Conservation (phyloP, 92 coral and sea anemone species). For the Umimayanthus kanabou region DNA sequence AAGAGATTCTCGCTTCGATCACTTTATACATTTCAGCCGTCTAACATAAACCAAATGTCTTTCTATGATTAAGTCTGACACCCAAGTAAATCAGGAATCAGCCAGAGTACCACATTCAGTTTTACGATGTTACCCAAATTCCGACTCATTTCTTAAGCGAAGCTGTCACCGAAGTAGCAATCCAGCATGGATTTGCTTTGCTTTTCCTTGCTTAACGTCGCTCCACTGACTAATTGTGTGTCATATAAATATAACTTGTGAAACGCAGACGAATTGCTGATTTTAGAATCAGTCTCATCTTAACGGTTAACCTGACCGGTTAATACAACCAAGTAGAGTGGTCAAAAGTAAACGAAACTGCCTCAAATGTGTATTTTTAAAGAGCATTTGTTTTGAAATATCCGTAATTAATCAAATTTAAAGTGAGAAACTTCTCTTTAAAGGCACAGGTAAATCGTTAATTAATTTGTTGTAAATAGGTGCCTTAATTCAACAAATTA, state of each 20-base stretch:
- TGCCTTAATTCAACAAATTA: not conserved
- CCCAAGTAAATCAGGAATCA: not conserved
- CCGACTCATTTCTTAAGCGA: not conserved
- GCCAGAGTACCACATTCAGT: not conserved
- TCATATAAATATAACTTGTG: too few relatives aligned
- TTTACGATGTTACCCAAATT: too few relatives aligned
- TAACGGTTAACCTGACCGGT: not conserved
- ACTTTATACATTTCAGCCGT: too few relatives aligned
- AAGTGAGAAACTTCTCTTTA: not conserved
- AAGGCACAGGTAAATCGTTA: not conserved
- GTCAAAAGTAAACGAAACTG: not conserved
- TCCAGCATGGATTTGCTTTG: not conserved
- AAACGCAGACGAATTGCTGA: not conserved
- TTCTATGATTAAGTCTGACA: not conserved
- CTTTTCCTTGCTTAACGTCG: not conserved
- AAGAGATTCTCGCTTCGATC: too few relatives aligned
- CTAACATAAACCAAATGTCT: too few relatives aligned
- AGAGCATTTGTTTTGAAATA: not conserved
- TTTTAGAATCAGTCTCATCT: not conserved
- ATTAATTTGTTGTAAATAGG: not conserved
- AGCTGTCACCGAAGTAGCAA: not conserved
- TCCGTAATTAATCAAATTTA: not conserved
- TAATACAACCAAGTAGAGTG: too few relatives aligned
- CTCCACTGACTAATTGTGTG: not conserved
- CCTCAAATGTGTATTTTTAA: not conserved